Base-by-base conservation (phyloP, 2,113 vertebrate species). In the Alligator mississippiensis region DNA sequence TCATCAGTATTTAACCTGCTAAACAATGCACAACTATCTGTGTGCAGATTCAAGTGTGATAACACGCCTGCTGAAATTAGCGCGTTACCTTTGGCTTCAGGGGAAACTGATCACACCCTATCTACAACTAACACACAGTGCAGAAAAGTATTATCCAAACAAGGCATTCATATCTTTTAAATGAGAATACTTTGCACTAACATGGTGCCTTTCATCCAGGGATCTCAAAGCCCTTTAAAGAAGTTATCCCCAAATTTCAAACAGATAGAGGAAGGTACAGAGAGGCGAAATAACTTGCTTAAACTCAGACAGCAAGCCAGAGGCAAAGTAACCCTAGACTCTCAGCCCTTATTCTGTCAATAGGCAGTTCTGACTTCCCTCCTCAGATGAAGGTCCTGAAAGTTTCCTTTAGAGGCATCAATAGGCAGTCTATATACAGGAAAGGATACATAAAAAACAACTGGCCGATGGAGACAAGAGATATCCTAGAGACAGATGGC, bases 1-100 rank as follows among this genome's bases (percentile, higher is more conserved):
- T 96, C 91, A 95, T 91, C 95, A 47, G 70, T 74, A 24, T 86
- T 85, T 63, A 77, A 79, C 34, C 63, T 84, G 54, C 12, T 2
- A 80, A 83, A 57, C n/a, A 86, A 79, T 4, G 21, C 82, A 87
- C 60, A 96, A 86, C n/a, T 22, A 74, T 27, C 58, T 91, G 92
- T 24, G 58, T 18, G 77, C 74, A 91, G 79, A 77, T 78, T 22
- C 34, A 19, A 84, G 64, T 11, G 2, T 25, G 54, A 2, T 11
- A 87, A 61, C 3, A 72, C 64, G 76, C 22, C 66, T 19, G n/a
- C 16, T 0, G 11, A 88, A 17, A 25, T 74, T 76, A 88, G 54
- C 19, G 25, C 6, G 25, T 34, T 66, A 80, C n/a, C 68, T 16
- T 3, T 2, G 4, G 77, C 77, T 68, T 64, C 16, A 84, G 16